Conservation (phyloP, 2,888 invertebrate species). For the Trissolcus japonicus region DNA sequence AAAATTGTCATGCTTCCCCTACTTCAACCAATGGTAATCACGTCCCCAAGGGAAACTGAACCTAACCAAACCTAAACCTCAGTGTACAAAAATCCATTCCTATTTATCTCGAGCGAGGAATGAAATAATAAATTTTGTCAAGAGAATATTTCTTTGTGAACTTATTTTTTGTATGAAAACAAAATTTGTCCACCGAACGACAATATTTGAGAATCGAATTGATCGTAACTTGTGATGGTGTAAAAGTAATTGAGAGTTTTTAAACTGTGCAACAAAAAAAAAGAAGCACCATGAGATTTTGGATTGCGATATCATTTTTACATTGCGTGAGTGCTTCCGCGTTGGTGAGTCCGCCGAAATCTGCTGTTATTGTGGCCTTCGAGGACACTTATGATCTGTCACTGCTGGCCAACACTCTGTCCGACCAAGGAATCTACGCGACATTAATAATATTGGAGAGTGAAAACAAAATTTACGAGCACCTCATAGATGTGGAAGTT, state of each 20-base stretch:
- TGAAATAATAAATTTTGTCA: neutral
- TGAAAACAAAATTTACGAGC: conserved; percentile 66
- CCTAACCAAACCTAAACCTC: conserved; percentile 6
- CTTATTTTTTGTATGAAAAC: too few relatives aligned
- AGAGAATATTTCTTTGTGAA: neutral
- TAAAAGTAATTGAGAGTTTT: neutral
- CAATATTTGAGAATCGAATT: neutral
- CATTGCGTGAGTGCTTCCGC: conserved; percentile 62
- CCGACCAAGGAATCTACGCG: conserved; percentile 69
- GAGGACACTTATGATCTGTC: conserved; percentile 71
- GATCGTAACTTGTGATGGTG: neutral
- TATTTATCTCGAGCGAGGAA: neutral
- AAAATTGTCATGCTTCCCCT: too few relatives aligned
- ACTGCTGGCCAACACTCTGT: conserved; percentile 70
- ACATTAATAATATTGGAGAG: conserved; percentile 65
- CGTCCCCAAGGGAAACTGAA: neutral
- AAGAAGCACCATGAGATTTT: conserved; percentile 18
- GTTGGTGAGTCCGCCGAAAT: conserved; percentile 66
- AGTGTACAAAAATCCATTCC: neutral
- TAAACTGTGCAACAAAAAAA: neutral
- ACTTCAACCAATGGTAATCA: neutral
- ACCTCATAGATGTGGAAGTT: conserved; percentile 68
- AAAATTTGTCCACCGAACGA: neutral
- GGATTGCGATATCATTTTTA: conserved; percentile 33
- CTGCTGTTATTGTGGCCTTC: conserved; percentile 70